phyloP scores from a whole-genome alignment of 1,140 invertebrate species.

The Zaprionus ghesquierei region DNA sequence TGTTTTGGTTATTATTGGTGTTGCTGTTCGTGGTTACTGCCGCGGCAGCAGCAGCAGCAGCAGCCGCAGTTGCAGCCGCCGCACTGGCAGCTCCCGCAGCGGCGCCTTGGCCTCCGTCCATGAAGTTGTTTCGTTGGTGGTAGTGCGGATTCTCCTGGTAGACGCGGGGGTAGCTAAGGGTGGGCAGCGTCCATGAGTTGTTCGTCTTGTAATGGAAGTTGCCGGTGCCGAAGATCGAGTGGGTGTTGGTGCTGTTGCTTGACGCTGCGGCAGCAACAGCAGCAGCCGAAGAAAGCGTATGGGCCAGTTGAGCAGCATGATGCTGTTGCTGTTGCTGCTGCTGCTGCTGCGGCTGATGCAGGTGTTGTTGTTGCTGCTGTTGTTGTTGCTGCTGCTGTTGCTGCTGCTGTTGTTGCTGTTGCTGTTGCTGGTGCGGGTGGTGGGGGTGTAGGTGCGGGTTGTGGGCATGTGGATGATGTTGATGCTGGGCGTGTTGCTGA shows the following conservation, averaged over 20 bases:
- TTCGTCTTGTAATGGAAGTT: constrained; percentile 82
- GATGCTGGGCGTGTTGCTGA: constrained; percentile 46
- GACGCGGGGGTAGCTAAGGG: constrained; percentile 67
- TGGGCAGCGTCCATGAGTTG: constrained; percentile 79
- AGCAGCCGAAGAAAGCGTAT: constrained; percentile 59
- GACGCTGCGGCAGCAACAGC: constrained; percentile 44
- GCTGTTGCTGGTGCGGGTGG: constrained; percentile 59
- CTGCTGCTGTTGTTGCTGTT: constrained; percentile 56
- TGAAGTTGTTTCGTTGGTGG: constrained; percentile 72
- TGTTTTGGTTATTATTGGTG: constrained; percentile 27
- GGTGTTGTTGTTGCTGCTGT: constrained; percentile 56
- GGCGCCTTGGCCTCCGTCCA: constrained; percentile 44
- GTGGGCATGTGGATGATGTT: constrained; percentile 55
- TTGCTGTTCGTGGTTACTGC: constrained; percentile 4
- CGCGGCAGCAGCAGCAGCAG: constrained; percentile 15
- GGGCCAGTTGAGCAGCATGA: constrained; percentile 64
- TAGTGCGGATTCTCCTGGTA: constrained; percentile 75
- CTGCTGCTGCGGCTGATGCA: constrained; percentile 49
- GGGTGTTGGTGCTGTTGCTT: constrained; percentile 62
- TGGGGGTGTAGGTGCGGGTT: constrained; percentile 44
- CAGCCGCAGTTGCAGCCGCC: constrained; percentile 19
- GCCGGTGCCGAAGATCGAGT: constrained; percentile 78
- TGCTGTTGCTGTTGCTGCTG: constrained; percentile 65
- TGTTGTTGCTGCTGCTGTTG: constrained; percentile 57
- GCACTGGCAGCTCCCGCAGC: constrained; percentile 32